These are phyloP conservation scores for Standfussiana lucernea DNA, from an alignment of 2,888 invertebrate genomes.

Conservation along the genomic window DNA sequence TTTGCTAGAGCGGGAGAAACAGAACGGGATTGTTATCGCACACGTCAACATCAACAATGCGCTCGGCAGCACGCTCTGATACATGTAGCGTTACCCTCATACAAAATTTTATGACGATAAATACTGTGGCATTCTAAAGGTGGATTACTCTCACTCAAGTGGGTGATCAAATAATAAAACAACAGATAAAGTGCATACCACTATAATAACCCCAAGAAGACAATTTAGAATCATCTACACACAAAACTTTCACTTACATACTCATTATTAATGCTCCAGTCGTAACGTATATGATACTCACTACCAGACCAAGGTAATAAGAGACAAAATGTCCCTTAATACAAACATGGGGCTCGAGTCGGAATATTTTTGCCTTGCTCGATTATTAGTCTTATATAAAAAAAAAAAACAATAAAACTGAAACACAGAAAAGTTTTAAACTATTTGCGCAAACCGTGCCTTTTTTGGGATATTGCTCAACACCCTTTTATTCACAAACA, in stretches of 20 bases:
- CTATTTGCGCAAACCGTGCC: background rate
- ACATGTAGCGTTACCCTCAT: background rate
- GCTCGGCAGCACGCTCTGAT: no score
- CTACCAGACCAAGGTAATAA: background rate
- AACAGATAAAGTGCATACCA: slow-evolving; percentile 31
- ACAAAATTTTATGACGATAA: background rate
- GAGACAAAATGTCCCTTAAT: background rate
- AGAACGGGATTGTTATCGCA: no score
- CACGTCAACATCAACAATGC: no score
- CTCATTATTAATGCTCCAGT: slow-evolving; percentile 28
- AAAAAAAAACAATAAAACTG: background rate
- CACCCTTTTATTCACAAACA: background rate
- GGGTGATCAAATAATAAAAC: slow-evolving; percentile 36
- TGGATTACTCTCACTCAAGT: background rate
- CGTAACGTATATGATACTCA: slow-evolving; percentile 6
- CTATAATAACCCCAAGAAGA: slow-evolving; percentile 43
- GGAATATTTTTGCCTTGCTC: background rate
- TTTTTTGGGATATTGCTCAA: background rate
- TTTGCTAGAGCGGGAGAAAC: no score
- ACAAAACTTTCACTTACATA: slow-evolving; percentile 47
- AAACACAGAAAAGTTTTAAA: background rate
- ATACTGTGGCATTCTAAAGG: background rate
- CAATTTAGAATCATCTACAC: slow-evolving; percentile 44
- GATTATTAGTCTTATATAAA: background rate
- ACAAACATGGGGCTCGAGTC: background rate